Base-by-base conservation (phyloP, 2,888 invertebrate species). In the Rhagium mordax region DNA sequence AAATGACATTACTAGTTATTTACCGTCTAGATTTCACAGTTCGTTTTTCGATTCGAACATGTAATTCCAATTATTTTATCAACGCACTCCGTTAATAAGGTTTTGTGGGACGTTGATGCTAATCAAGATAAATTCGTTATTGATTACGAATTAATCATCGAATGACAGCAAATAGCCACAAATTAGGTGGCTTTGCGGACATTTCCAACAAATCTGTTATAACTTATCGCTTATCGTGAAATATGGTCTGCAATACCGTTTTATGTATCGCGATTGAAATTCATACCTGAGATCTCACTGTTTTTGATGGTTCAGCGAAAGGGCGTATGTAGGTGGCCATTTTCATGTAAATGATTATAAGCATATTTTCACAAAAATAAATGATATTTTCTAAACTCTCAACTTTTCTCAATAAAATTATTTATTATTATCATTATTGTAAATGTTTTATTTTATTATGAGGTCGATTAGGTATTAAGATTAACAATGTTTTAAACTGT, bases 61-160 rank as follows among this genome's bases (percentile, higher is more conserved):
- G n/a, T n/a, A n/a, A n/a, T n/a, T n/a, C n/a, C n/a, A 41, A 41
- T 41, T 41, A n/a, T n/a, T n/a, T 41, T n/a, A 13, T 41, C 33
- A 60, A 29, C 33, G 15, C 4, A 27, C 16, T 18, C 5, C 33
- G 47, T 57, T 67, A 67, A 53, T 51, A 53, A 10, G 41, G 47
- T 29, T 57, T 57, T 57, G 57, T 47, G 57, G 67, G n/a, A 55
- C n/a, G 67, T 18, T 55, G 24, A 29, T 55, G 59, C 20, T 71
- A 71, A 67, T 49, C 18, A 60, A n/a, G 21, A 61, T 41, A 65
- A 71, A 66, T 68, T 60, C 53, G 55, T 61, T 72, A 72, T 68
- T 29, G 67, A 61, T 53, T 57, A 68, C 20, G 47, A 41, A 72
- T 72, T 69, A 72, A 72, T 71, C 53, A 62, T 29, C 21, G 41